Evolutionary conservation across 2,888 invertebrate species (phyloP), one percentile per base, ranked within the genome.

Genomic region (Taphrorychus bicolor): DNA sequence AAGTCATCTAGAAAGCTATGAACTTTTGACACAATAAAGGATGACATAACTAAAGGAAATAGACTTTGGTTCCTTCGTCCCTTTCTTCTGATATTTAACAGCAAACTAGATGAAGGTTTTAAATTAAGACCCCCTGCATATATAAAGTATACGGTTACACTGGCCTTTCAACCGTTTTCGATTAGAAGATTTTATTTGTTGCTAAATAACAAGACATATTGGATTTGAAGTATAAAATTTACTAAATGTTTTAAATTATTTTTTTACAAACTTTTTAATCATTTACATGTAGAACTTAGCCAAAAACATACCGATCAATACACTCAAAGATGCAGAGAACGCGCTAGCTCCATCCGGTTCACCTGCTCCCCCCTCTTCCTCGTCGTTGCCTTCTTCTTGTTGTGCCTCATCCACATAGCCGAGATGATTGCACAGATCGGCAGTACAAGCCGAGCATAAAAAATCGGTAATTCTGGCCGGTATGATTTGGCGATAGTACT

Each of bases 391-490:
- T 32, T 32, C 32, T 32, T 32, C 32, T 32, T 32, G 7, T 32
- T 32, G 32, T 11, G 0, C 32, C 32, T 32, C 14, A 22, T 45
- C 45, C 11, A 45, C 51, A 21, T 45, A 45, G 18, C 51, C 19
- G 9, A 3, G 17, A 18, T 51, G 51, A 7, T 54, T 54, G 22
- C 57, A 57, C 7, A 57, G 14, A 16, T 57, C 22, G 9, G 3
- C n/a, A 21, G 9, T 3, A 16, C 57, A 57, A 9, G 14, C 7
- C 5, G 4, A 7, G 16, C 57, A 57, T 7, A 5, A 3, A 19
- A 57, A 57, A 19, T 57, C 42, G 5, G 16, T 18, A 19, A 57
- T 57, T 19, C 41, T 57, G 5, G n/a, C n/a, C 7, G 57, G 57
- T 19, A 57, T 42, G 7, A 41, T 19, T 42, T 21, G 23, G 0